Percentiles rank a stretch among this genome's conserved stretches.
phyloP scores from a whole-genome alignment of 2,113 vertebrate species.

The Myotis yumanensis region DNA sequence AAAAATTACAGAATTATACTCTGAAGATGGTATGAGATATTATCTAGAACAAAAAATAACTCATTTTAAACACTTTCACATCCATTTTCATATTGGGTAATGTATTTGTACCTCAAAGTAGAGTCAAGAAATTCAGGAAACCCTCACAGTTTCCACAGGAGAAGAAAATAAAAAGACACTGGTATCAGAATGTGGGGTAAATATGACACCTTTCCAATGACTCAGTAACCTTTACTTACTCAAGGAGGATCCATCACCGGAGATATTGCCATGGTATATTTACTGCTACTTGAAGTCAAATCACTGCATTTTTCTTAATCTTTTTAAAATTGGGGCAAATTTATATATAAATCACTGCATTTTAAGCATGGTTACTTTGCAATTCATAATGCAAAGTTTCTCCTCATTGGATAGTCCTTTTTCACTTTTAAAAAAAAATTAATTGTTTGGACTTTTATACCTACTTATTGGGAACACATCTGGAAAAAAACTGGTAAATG shows the following conservation, averaged over 20 bases:
- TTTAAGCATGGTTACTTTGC: not conserved
- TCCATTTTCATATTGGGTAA: not conserved
- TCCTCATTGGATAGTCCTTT: not conserved
- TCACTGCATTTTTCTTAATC: not conserved
- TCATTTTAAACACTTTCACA: not conserved
- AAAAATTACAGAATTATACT: not conserved
- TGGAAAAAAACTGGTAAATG: not conserved
- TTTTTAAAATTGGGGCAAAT: not conserved
- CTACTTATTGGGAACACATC: not conserved
- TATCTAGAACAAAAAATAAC: not conserved
- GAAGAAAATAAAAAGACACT: not conserved
- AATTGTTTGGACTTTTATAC: not conserved
- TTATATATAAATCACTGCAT: not conserved
- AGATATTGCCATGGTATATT: not conserved
- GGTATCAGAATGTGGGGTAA: not conserved
- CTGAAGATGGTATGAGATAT: not conserved
- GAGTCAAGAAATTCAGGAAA: not conserved
- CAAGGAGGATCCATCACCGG: not conserved
- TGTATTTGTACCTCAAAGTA: not conserved
- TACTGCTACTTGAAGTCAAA: not conserved
- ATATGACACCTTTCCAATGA: not conserved
- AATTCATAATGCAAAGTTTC: conserved; percentile 7
- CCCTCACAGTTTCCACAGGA: not conserved
- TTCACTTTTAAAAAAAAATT: not conserved
- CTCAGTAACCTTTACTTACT: not conserved